These are phyloP conservation scores for Pachypanchax playfairii DNA, from an alignment of 2,113 vertebrate genomes.

Conservation along the genomic window DNA sequence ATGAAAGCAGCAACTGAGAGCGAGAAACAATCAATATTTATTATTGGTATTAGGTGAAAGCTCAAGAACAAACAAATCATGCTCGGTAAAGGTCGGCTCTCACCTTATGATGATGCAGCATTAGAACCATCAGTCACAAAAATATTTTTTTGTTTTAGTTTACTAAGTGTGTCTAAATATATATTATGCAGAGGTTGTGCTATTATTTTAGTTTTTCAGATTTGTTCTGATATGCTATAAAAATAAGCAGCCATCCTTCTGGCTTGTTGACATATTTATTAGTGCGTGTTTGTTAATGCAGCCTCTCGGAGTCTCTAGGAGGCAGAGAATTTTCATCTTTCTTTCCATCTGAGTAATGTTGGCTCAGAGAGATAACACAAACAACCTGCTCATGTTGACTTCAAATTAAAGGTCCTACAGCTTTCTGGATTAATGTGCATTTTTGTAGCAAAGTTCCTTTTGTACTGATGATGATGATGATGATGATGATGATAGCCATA, in stretches of 20 bases:
- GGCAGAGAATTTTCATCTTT: conserved; percentile 35
- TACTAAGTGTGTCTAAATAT: background rate
- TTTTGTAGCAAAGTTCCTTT: conserved; percentile 3
- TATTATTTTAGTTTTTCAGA: too few relatives aligned
- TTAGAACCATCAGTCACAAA: background rate
- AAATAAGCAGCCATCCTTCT: conserved; percentile 15
- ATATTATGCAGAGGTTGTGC: conserved; percentile 6
- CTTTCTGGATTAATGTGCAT: conserved; percentile 20
- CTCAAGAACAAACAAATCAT: conserved; percentile 24
- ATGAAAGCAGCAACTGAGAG: background rate
- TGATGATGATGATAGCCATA: conserved; percentile 2
- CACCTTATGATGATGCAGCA: conserved; percentile 2
- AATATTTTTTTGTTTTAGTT: background rate
- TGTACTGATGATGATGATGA: too few relatives aligned
- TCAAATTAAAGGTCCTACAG: conserved; percentile 23
- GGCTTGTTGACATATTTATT: conserved; percentile 24
- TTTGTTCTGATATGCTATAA: conserved; percentile 14
- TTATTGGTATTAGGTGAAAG: conserved; percentile 19
- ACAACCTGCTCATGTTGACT: conserved; percentile 40
- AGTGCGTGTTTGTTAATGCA: conserved; percentile 13
- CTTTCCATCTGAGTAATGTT: conserved; percentile 43
- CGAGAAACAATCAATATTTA: conserved; percentile 19
- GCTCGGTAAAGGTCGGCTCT: conserved; percentile 30
- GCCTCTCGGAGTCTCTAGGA: conserved; percentile 17
- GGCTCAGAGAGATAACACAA: conserved; percentile 56